Evolutionary conservation across 2,113 vertebrate species (phyloP), one percentile per base, ranked within the genome.

Genomic region (Drymodes brunneopygia): DNA sequence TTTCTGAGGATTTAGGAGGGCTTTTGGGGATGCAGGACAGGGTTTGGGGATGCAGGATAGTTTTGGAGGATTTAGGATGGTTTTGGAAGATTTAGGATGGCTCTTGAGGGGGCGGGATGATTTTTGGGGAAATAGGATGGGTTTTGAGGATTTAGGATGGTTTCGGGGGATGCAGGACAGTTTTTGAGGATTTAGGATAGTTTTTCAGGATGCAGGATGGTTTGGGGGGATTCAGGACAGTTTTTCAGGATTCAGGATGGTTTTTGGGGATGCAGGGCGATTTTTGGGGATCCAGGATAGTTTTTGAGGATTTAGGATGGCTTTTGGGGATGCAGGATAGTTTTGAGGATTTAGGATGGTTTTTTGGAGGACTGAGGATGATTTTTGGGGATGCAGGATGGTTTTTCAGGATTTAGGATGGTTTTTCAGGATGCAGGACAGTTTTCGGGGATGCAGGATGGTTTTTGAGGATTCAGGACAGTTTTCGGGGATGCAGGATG

Each of bases 361-460:
- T 42, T 42, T 70, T 29, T 1, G 22, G 7, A 62, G 47, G 38
- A 22, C 9, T 19, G 27, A 4, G 11, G 42, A 23, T 47, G 50
- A 42, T 10, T 42, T 69, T 28, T 42, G 42, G 42, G 42, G 42
- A 42, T 42, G 42, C 42, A 42, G 42, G 23, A 13, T 22, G 19
- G 18, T 13, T n/a, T n/a, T 15, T 7, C 18, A 24, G 58, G 45
- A 22, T 47, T 6, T 19, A 22, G 45, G 45, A 48, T 24, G 23
- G 47, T n/a, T 65, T 11, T 13, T 5, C 6, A 9, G 35, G 44
- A 33, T 48, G 10, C 23, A 11, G 44, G 44, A 5, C 5, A 15
- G 17, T 11, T 44, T 18, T 3, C 1, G 17, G 18, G 10, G 16
- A 36, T 28, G 0, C 13, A 31, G 72, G 15, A 15, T 19, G n/a